Evolutionary conservation across 2,888 invertebrate species (phyloP), one percentile per base, ranked within the genome.

Genomic region (Cheilosia scutellata): DNA sequence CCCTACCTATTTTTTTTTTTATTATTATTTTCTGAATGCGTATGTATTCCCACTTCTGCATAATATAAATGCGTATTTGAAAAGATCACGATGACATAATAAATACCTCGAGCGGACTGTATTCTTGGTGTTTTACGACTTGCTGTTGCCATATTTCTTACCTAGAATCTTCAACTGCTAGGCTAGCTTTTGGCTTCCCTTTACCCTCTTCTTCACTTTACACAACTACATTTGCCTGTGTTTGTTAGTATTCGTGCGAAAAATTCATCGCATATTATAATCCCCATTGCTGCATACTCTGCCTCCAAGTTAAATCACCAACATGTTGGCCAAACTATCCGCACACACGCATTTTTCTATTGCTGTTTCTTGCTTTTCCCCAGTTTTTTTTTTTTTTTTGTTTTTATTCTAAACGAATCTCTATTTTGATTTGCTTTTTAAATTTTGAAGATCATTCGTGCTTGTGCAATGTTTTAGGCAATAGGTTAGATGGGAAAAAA

Each of bases 31-130:
- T 20, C 7, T 47, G 16, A 20, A 7, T 47, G 16, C 47, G 7
- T 20, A 20, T 42, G 13, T 63, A 25, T 63, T 57, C 9, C n/a
- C 44, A 44, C 33, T 57, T 57, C 75, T 75, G 75, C 63, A 75
- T 65, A 75, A 57, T 65, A 9, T 13, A 47, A 75, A 65, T 65
- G 74, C 74, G 65, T 75, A 65, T 75, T 75, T n/a, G n/a, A 57
- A 55, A 55, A 53, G 74, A 63, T 57, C 37, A 55, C 57, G 37
- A 75, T 75, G 75, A 75, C 75, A 66, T 75, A 58, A 75, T 57
- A 75, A 42, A 42, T 31, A 33, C 29, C n/a, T 16, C 42, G 16
- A 63, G 13, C 29, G 20, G 25, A n/a, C 11, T 16, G 4, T 65
- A 31, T 53, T 42, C 29, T 47, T 57, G 11, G n/a, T 16, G 20